phyloP scores from a whole-genome alignment of 2,113 vertebrate species.

The Apteryx mantelli region DNA sequence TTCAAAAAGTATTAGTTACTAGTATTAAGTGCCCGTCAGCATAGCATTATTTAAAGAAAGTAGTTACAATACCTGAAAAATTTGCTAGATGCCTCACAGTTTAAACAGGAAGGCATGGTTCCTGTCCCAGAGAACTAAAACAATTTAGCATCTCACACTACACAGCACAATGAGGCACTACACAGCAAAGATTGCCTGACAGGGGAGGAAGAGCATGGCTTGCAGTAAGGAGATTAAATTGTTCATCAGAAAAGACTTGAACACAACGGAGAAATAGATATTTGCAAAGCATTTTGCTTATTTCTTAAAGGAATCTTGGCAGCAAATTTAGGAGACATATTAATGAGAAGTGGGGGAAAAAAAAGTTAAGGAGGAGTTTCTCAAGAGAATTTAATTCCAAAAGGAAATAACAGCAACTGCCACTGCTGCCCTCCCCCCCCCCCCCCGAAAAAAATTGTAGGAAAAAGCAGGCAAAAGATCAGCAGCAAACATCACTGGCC shows the following conservation, averaged over 20 bases:
- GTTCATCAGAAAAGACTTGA: not conserved
- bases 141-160: not conserved
- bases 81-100: not conserved
- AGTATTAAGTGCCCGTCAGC: not conserved
- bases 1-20: not conserved
- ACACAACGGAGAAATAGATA: not conserved
- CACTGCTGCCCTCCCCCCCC: too few species aligned
- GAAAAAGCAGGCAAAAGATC: not conserved
- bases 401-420: not conserved
- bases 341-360: not conserved
- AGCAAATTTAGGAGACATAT: not conserved
- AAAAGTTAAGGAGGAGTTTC: not conserved
- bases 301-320: not conserved
- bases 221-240: not conserved
- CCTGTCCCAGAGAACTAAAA: not conserved
- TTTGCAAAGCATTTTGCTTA: not conserved
- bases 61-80: not conserved
- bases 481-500: not conserved
- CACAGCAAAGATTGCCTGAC: not conserved
- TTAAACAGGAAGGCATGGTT: not conserved
- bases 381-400: not conserved
- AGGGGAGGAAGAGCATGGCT: not conserved
- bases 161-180: not conserved
- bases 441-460: not conserved
- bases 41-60: not conserved